Percentiles rank a stretch among this genome's conserved stretches.
phyloP scores from a whole-genome alignment of 2,797 vertebrate genomes.

The Myotis planiceps region DNA sequence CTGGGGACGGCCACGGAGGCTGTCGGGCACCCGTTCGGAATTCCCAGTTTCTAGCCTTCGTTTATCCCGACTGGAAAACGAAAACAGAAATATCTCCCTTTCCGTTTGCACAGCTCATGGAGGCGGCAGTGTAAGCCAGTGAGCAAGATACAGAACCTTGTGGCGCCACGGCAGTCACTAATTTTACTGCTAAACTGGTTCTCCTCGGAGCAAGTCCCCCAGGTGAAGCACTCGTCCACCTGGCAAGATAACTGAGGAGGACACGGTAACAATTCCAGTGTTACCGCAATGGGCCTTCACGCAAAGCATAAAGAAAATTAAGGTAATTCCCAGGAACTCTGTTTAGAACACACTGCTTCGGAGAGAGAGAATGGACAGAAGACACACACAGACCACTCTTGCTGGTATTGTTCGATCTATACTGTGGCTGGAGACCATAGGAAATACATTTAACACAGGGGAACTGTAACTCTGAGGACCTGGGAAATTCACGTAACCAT shows the following conservation, averaged over 20 bases:
- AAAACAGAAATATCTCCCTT: background rate
- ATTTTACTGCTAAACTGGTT: background rate
- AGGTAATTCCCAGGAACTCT: background rate
- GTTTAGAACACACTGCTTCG: background rate
- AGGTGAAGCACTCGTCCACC: background rate
- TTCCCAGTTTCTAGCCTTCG: background rate
- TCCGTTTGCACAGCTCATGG: background rate
- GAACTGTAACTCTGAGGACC: background rate
- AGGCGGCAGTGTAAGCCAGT: background rate
- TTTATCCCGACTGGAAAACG: background rate
- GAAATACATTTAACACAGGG: background rate
- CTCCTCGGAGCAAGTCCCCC: background rate
- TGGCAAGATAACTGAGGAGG: background rate
- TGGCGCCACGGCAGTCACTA: background rate
- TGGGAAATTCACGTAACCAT: background rate
- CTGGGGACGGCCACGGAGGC: background rate
- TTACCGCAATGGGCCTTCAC: background rate
- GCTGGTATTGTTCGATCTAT: background rate
- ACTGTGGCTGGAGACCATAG: background rate
- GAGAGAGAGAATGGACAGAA: background rate
- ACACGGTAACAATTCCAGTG: background rate
- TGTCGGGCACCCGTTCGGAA: background rate
- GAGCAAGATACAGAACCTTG: background rate
- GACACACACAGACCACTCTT: background rate
- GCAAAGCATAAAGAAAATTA: background rate